Conservation (phyloP, 2,888 invertebrate genomes). For the Boloria euphrosyne region DNA sequence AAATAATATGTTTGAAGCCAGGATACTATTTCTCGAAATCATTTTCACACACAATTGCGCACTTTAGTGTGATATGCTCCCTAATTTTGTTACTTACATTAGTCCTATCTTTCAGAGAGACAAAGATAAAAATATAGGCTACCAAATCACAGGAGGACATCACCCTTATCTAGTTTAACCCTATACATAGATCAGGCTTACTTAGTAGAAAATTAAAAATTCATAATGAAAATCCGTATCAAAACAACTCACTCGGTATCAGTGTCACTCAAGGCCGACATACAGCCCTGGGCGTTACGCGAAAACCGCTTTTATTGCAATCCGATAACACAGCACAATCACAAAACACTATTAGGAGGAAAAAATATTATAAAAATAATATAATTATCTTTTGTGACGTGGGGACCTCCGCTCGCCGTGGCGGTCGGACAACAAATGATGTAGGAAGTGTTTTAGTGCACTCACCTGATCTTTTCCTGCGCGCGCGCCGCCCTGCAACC, state of each 20-base stretch:
- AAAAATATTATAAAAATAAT: background rate
- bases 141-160: no score
- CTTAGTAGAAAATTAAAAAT: background rate
- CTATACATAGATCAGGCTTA: background rate
- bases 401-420: constrained; percentile 55
- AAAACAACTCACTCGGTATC: constrained; percentile 28
- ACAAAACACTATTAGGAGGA: constrained; percentile 35
- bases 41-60: no score
- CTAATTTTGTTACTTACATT: no score
- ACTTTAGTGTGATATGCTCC: no score
- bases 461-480: constrained; percentile 74
- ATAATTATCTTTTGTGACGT: background rate
- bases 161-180: no score
- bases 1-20: no score
- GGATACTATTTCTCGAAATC: no score
- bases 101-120: no score
- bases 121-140: no score
- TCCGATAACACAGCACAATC: constrained; percentile 28
- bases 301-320: background rate
- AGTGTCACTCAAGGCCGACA: constrained; percentile 31
- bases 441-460: constrained; percentile 47
- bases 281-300: constrained; percentile 14
- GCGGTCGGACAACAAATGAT: constrained; percentile 61
- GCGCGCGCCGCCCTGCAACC: constrained; percentile 64
- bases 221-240: background rate